Evolutionary conservation across 2,113 vertebrate genomes (phyloP).

Genomic region (Xiphophorus maculatus): DNA sequence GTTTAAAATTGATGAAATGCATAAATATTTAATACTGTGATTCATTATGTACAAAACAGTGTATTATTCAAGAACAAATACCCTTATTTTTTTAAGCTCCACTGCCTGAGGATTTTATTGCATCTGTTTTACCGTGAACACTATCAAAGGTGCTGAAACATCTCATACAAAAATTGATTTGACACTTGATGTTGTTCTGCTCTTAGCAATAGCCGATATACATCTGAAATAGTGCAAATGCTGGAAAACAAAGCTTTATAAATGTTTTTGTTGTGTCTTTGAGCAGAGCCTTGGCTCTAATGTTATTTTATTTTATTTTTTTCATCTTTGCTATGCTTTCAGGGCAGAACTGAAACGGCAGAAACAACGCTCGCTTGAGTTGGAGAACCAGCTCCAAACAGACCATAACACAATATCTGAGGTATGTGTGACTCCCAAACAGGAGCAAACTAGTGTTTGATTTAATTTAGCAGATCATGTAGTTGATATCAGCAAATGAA

Average conservation of each 20-base stretch:
- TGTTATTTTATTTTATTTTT: not conserved
- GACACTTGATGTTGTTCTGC: conserved; percentile 28
- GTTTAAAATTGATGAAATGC: not conserved
- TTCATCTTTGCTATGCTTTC: conserved; percentile 28
- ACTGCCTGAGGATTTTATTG: conserved; percentile 1
- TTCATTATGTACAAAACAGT: conserved; percentile 1
- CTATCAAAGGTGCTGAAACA: conserved; percentile 23
- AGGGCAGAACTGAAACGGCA: conserved; percentile 89
- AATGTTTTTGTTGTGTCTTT: not conserved
- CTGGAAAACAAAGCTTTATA: conserved; percentile 8
- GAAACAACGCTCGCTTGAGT: conserved; percentile 85
- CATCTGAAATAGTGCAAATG: conserved; percentile 22
- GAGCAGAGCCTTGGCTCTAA: not conserved
- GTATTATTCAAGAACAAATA: conserved; percentile 8
- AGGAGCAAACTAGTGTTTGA: not conserved
- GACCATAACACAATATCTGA: conserved; percentile 84
- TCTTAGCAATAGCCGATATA: conserved; percentile 12
- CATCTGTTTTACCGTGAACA: conserved; percentile 17
- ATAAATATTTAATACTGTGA: not conserved
- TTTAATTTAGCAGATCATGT: not conserved
- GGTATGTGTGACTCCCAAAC: conserved; percentile 75
- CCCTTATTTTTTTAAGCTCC: not conserved
- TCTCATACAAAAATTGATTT: conserved; percentile 31
- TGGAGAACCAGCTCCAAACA: conserved; percentile 85
- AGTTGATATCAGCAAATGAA: not conserved